Evolutionary conservation across 2,113 vertebrate genomes (phyloP), one percentile per base, ranked within the genome.

Genomic region (Microtus richardsoni): DNA sequence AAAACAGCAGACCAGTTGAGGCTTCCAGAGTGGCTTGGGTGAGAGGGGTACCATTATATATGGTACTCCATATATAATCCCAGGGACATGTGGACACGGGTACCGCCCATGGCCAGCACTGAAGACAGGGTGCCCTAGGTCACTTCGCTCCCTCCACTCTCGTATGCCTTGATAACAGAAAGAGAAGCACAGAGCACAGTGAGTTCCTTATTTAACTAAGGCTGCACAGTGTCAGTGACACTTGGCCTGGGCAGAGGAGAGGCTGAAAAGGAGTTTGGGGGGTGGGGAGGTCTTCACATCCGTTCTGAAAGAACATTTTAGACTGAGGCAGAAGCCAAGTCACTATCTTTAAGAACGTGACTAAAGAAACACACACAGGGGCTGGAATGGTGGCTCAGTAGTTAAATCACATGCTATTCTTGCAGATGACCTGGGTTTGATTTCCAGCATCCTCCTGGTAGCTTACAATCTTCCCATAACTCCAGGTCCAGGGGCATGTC

Each of bases 51-150:
- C 54, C 54, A 58, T 58, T 58, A 58, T 58, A 19, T 58, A 19
- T 58, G 54, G 54, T 19, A 58, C 54, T 47, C 39, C 14, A 8
- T 12, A 0, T 36, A 10, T 54, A 0, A 0, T 71, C 41, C 26
- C 17, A 14, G 71, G n/a, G 52, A 44, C 73, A 66, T 2, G n/a
- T 41, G 28, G n/a, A 41, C 30, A 0, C 4, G 12, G 70, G 9
- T 49, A 7, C 0, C 0, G 33, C 54, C 52, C 49, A 10, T 12
- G 14, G 26, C 84, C 36, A 64, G 84, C 49, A 12, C 16, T 8
- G 36, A 62, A 33, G 21, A 39, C 26, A 33, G 0, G 0, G 21
- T 21, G 0, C 2, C 52, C 82, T 1, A 9, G 19, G 7, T 58
- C 44, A 75, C 2, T 2, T 30, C 24, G 3, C 7, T 28, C 0